Conservation (phyloP, 2,797 vertebrate genomes). For the Epinephelus coioides region DNA sequence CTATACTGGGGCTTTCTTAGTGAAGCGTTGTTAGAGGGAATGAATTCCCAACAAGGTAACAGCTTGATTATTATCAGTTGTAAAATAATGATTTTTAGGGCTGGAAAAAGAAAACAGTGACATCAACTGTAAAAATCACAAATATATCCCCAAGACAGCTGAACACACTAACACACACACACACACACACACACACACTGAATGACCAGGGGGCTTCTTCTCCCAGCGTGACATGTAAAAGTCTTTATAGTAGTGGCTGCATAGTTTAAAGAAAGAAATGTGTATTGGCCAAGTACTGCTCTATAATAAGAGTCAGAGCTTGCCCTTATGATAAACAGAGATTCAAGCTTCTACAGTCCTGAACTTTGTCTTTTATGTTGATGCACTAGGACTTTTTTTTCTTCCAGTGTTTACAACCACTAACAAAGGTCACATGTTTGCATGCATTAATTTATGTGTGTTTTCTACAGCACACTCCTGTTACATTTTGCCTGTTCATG, state of each 20-base stretch:
- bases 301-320: conserved; percentile 8
- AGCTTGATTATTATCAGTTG: conserved; percentile 28
- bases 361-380: neutral
- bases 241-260: neutral
- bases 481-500: no score
- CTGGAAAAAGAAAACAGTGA: neutral
- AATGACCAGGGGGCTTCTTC: neutral
- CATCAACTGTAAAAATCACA: neutral
- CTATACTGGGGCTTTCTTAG: conserved; percentile 48
- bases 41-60: conserved; percentile 43
- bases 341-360: neutral
- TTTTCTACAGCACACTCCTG: no score
- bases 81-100: neutral
- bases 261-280: neutral
- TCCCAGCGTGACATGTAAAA: neutral
- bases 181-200: no score
- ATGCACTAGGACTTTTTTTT: neutral
- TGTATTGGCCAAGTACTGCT: neutral
- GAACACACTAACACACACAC: neutral
- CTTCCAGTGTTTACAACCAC: conserved; percentile 2
- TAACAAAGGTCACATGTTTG: neutral
- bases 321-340: conserved; percentile 22
- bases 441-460: neutral
- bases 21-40: conserved; percentile 36
- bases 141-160: neutral